Evolutionary conservation across 2,797 vertebrate species (phyloP), one percentile per base, ranked within the genome.

Genomic region (Betta splendens): DNA sequence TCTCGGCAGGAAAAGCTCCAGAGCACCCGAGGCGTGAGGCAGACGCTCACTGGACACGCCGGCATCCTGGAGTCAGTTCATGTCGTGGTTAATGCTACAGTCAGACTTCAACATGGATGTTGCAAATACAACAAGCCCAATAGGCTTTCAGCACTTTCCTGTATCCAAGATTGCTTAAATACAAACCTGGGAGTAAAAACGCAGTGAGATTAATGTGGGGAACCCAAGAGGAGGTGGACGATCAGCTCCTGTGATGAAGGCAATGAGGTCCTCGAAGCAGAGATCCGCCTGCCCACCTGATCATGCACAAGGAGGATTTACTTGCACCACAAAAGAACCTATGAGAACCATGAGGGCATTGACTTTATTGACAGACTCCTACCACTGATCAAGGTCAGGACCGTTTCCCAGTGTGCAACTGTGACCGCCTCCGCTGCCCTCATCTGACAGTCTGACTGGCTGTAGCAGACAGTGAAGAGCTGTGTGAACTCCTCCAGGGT

Each of bases 161-260:
- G 32, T 12, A 31, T 5, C 12, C 5, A n/a, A 43, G n/a, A 17
- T 25, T 42, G 33, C 7, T 11, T 5, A n/a, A 17, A 63, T 17
- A 76, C 71, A 7, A 33, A 85, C 89, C 68, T 85, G 87, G 31
- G 84, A 59, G 64, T 87, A 89, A 64, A 92, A 91, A 22, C 31
- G 12, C 32, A 91, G 62, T 3, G 72, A 75, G 51, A 89, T 76
- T 17, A 35, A 47, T 17, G 47, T 44, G 20, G 72, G 26, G 32
- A 89, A 82, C 5, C 90, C 87, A 20, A 86, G 67, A 16, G 75
- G 66, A 61, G 87, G 89, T 35, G 83, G 45, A 25, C 72, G 70
- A 36, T 87, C 73, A 5, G 64, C 44, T 62, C 84, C 89, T 5
- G 85, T 88, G 69, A 89, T 65, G 67, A 91, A 90, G 42, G 39